Evolutionary conservation across 2,888 invertebrate species (phyloP), one percentile per base, ranked within the genome.

Genomic region (Tipula unca): DNA sequence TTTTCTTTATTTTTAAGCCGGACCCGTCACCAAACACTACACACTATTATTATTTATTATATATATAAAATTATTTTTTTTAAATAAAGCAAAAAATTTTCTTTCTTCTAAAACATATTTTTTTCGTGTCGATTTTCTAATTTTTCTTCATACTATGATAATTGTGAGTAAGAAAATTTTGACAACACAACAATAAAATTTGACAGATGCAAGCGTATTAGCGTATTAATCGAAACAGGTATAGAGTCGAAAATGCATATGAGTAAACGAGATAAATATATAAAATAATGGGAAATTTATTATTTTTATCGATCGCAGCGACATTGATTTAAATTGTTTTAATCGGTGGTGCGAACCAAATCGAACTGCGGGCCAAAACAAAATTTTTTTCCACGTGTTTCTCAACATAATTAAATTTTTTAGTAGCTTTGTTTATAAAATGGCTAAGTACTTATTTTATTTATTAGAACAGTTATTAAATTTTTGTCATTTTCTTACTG

Each of bases 61-160:
- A 48, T 48, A 48, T 48, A 48, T 48, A 48, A 17, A 69, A 69
- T 25, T 69, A 17, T 48, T 32, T 39, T 48, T 48, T 48, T 69
- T 25, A 69, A 69, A 69, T 69, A 25, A 20, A 6, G 25, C 69
- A 69, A 69, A 69, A 69, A 25, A 69, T 69, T 25, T 20, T 54
- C 17, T 54, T 69, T 69, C 25, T 25, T 69, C 69, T 69, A 20
- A 25, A 69, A 69, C 20, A 69, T 25, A 69, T 69, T 69, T 69
- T 69, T 69, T 69, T 25, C 69, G 69, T 69, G 69, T 69, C 69
- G 69, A 69, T 69, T 69, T 69, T 69, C 69, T 69, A 69, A 69
- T 69, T 69, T 20, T 69, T 69, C 69, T 25, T 69, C 13, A 69
- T 69, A 25, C 10, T 17, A 25, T 69, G 69, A 6, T 32, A 6